Conservation (phyloP, 1,140 invertebrate genomes). For the Holotrichia oblita region DNA sequence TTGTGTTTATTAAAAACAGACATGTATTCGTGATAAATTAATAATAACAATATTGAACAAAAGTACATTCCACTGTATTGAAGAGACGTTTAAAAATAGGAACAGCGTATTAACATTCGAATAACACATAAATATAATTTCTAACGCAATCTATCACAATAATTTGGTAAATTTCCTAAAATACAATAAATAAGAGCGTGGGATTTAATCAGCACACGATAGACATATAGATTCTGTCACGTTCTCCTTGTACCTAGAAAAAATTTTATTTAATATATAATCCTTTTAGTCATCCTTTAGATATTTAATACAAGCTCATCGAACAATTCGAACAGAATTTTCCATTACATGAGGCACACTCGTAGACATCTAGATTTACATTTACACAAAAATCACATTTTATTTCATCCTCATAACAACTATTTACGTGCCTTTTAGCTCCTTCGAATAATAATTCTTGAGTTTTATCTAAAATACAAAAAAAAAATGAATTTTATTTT, state of each 20-base stretch:
- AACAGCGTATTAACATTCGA: background rate
- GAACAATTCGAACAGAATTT: conserved; percentile 20
- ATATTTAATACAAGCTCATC: background rate
- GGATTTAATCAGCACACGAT: background rate
- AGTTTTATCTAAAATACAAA: conserved; percentile 9
- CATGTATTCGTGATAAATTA: background rate
- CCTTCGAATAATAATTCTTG: conserved; percentile 14
- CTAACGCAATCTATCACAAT: background rate
- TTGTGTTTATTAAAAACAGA: conserved; percentile 25
- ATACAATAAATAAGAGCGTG: background rate
- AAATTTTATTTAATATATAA: background rate
- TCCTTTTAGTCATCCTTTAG: too few species aligned
- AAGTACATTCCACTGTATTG: conserved; percentile 4
- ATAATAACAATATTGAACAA: conserved; percentile 9
- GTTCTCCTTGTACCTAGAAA: conserved; percentile 21
- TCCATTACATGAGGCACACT: conserved; percentile 19
- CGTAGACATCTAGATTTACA: background rate
- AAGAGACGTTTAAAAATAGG: background rate
- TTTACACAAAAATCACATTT: conserved; percentile 36
- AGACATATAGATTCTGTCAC: conserved; percentile 4
- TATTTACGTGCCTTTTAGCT: background rate
- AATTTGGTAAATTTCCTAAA: background rate
- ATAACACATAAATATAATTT: background rate
- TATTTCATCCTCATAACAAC: background rate
- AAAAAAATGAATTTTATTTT: background rate